phyloP scores from a whole-genome alignment of 2,113 vertebrate genomes.

The Etheostoma spectabile region DNA sequence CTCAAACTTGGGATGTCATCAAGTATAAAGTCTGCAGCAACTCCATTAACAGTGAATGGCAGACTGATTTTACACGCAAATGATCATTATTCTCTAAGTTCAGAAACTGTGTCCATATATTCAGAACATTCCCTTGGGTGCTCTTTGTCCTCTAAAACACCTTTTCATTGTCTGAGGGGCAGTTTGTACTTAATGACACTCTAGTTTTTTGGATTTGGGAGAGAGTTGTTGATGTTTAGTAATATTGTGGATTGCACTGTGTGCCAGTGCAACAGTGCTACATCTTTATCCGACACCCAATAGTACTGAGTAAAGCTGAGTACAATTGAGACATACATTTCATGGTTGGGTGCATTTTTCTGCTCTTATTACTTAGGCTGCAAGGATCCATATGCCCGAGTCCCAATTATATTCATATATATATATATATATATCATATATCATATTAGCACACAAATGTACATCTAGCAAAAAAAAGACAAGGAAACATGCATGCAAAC shows the following conservation, averaged over 20 bases:
- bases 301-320: neutral
- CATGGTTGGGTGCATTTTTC: slow-evolving; percentile 16
- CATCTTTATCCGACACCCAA: slow-evolving; percentile 6
- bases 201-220: neutral
- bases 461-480: slow-evolving; percentile 2
- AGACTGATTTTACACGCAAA: neutral
- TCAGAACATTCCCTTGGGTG: neutral
- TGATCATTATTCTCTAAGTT: neutral
- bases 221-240: neutral
- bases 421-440: too few relatives aligned
- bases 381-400: neutral
- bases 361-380: slow-evolving; percentile 35
- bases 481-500: slow-evolving; percentile 1
- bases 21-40: neutral
- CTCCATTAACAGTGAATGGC: neutral
- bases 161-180: neutral
- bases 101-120: neutral
- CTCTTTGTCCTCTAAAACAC: neutral
- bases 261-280: neutral
- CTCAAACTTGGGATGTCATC: neutral
- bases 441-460: neutral
- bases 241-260: neutral
- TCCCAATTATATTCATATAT: neutral
- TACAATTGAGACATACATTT: neutral
- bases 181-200: neutral